phyloP scores from a whole-genome alignment of 1,140 invertebrate genomes.

The Pollicipes pollicipes region DNA sequence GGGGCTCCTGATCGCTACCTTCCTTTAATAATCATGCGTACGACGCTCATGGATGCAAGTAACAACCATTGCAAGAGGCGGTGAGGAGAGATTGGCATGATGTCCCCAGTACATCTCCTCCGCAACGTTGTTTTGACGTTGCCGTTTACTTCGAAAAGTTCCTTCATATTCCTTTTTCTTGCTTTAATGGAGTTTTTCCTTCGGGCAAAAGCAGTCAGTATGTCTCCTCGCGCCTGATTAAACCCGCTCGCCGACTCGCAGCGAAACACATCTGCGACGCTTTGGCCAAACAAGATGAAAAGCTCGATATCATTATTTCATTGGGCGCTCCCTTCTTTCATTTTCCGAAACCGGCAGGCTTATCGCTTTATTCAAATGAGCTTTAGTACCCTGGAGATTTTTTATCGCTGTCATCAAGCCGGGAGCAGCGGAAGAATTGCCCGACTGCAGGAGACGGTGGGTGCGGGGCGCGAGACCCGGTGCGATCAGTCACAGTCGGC shows the following conservation, averaged over 20 bases:
- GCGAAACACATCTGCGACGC: background rate
- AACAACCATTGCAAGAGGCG: no score
- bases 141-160: no score
- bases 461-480: background rate
- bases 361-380: slow-evolving; percentile 2
- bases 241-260: background rate
- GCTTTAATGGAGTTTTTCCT: background rate
- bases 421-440: background rate
- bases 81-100: no score
- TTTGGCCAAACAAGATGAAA: background rate
- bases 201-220: background rate
- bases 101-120: no score
- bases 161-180: background rate
- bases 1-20: no score
- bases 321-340: slow-evolving; percentile 1
- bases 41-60: no score
- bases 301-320: background rate
- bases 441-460: background rate
- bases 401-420: background rate
- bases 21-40: no score
- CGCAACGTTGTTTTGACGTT: no score
- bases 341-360: background rate
- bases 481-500: background rate
- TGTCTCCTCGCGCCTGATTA: background rate
- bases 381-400: slow-evolving; percentile 1